Conservation (phyloP, 2,113 vertebrate species). For the Maccullochella peelii region DNA sequence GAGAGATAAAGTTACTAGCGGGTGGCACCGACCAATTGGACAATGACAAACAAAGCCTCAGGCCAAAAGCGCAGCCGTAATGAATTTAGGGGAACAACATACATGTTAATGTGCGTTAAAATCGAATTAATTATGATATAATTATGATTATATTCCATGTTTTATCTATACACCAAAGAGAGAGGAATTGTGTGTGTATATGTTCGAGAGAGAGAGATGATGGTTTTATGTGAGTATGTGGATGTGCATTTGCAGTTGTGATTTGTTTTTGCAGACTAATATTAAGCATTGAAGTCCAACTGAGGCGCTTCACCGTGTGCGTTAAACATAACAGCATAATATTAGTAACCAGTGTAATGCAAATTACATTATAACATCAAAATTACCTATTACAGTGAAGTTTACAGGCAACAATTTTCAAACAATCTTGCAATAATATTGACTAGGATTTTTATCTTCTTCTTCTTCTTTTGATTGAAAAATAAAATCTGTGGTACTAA, state of each 20-base stretch:
- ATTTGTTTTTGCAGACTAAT: constrained; percentile 44
- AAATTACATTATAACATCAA: constrained; percentile 41
- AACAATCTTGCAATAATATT: not conserved
- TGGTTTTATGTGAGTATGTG: constrained; percentile 23
- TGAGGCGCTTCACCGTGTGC: constrained; percentile 28
- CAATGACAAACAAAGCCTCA: constrained; percentile 76
- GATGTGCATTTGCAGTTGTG: constrained; percentile 15
- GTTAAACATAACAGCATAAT: not conserved
- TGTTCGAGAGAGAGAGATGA: not conserved
- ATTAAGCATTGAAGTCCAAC: constrained; percentile 41
- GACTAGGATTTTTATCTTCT: not conserved
- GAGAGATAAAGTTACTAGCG: constrained; percentile 79
- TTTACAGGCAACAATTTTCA: constrained; percentile 6
- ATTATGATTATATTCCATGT: constrained; percentile 55
- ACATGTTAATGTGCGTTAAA: constrained; percentile 73
- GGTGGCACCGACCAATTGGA: constrained; percentile 73
- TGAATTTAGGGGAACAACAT: constrained; percentile 70
- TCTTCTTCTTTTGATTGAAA: not conserved
- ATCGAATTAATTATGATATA: too few species aligned
- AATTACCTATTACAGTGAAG: not conserved
- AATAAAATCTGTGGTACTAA: not conserved
- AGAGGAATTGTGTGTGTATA: constrained; percentile 12
- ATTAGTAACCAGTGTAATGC: not conserved
- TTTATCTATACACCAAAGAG: constrained; percentile 51
- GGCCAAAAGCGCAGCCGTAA: constrained; percentile 67